Conservation (phyloP, 2,113 vertebrate species). For the Engystomops pustulosus region DNA sequence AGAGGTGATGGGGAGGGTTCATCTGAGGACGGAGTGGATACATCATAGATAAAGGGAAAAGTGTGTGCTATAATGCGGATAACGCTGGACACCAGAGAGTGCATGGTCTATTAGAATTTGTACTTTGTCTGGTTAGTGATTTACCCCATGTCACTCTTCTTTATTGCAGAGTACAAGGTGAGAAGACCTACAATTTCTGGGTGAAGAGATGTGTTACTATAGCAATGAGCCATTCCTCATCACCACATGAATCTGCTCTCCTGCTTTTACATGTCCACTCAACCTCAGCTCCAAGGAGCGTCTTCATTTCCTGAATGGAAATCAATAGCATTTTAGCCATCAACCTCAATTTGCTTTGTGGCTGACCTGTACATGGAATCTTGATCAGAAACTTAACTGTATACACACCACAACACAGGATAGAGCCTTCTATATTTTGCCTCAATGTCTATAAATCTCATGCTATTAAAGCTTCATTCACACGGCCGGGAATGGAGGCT, state of each 20-base stretch:
- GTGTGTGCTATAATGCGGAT: background rate
- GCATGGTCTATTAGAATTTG: no score
- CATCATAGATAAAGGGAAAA: background rate
- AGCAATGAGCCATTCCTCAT: constrained; percentile 39
- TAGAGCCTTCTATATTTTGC: background rate
- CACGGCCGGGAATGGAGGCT: no score
- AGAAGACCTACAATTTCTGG: constrained; percentile 59
- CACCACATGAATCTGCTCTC: background rate
- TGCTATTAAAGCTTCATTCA: no score
- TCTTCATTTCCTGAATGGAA: constrained; percentile 28
- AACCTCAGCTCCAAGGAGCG: background rate
- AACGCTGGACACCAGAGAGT: background rate
- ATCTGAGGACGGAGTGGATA: background rate
- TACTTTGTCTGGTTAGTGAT: no score
- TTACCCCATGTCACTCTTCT: constrained; percentile 57
- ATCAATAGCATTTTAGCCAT: constrained; percentile 15
- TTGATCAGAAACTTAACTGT: background rate
- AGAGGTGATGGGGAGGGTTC: background rate
- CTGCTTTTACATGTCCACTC: constrained; percentile 24
- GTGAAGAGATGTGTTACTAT: constrained; percentile 52
- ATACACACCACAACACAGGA: background rate
- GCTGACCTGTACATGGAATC: background rate
- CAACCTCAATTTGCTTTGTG: background rate
- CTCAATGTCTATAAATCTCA: background rate
- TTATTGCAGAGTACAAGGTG: constrained; percentile 92